These are phyloP conservation scores for Camelus bactrianus DNA, from an alignment of 2,113 vertebrate genomes.

Conservation along the genomic window DNA sequence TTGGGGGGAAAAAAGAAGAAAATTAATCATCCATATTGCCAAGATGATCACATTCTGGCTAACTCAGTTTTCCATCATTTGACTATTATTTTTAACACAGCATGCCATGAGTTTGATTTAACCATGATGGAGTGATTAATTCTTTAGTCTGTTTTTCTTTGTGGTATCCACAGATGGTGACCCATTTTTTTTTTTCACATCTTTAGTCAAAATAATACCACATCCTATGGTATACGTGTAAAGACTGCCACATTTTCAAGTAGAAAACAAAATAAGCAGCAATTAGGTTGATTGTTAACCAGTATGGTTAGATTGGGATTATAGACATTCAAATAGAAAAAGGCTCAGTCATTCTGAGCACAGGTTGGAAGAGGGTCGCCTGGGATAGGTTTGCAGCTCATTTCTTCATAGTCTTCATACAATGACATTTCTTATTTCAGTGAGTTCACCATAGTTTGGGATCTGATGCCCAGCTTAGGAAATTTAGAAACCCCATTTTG, in stretches of 20 bases:
- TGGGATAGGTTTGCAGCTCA: not conserved
- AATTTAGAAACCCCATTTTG: not conserved
- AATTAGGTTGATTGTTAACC: slow-evolving; percentile 29
- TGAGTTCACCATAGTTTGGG: not conserved
- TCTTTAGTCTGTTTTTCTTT: slow-evolving; percentile 41
- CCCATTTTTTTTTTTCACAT: slow-evolving; percentile 46
- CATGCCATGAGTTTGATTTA: slow-evolving; percentile 76
- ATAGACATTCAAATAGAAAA: not conserved
- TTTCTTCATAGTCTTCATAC: not conserved
- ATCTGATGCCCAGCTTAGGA: not conserved
- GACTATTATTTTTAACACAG: slow-evolving; percentile 72
- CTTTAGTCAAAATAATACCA: not conserved
- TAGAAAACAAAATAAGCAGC: slow-evolving; percentile 27
- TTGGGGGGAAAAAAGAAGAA: too few relatives aligned
- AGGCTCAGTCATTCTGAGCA: not conserved
- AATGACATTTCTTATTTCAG: not conserved
- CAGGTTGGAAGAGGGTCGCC: not conserved
- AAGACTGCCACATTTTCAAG: slow-evolving; percentile 10
- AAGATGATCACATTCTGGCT: slow-evolving; percentile 41
- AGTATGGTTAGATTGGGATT: slow-evolving; percentile 47
- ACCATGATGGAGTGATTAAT: slow-evolving; percentile 74
- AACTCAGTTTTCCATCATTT: slow-evolving; percentile 18
- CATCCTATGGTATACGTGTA: not conserved
- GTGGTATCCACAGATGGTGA: slow-evolving; percentile 27
- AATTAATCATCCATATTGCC: slow-evolving; percentile 29